Conservation (phyloP, 2,888 invertebrate genomes). For the Myopa tessellatipennis region DNA sequence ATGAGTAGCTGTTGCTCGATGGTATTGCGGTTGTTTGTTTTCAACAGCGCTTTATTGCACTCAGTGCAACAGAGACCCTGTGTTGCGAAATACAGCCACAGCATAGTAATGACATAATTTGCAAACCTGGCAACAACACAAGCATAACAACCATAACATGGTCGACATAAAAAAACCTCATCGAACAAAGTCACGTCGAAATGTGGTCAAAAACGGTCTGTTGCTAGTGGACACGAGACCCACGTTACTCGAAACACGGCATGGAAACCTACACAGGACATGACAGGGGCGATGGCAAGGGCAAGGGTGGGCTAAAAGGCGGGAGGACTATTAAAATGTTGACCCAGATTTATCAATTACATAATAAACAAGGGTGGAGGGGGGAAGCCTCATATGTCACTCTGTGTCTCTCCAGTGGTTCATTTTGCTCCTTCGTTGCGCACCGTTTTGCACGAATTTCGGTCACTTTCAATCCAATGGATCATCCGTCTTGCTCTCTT, state of each 20-base stretch:
- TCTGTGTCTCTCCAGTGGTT: background rate
- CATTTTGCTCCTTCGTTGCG: background rate
- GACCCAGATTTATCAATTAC: background rate
- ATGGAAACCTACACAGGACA: background rate
- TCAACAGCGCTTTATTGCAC: too few species aligned
- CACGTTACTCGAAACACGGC: background rate
- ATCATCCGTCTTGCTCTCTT: background rate
- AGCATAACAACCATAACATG: background rate
- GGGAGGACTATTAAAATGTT: background rate
- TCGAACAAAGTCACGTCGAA: conserved; percentile 2
- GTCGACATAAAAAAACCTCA: background rate
- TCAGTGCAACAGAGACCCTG: too few species aligned
- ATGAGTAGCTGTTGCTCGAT: too few species aligned
- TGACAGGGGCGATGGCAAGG: background rate
- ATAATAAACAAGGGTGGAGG: background rate
- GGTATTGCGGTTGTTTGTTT: too few species aligned
- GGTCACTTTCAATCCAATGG: too few species aligned
- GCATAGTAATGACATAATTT: background rate
- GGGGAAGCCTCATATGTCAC: background rate
- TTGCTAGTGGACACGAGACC: background rate
- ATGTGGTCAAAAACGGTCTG: background rate
- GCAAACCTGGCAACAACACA: background rate
- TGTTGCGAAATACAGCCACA: too few species aligned
- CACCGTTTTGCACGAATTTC: background rate
- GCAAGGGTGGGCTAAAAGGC: background rate